These are phyloP conservation scores for Penaeus indicus DNA, from an alignment of 1,140 invertebrate species.

Conservation along the genomic window DNA sequence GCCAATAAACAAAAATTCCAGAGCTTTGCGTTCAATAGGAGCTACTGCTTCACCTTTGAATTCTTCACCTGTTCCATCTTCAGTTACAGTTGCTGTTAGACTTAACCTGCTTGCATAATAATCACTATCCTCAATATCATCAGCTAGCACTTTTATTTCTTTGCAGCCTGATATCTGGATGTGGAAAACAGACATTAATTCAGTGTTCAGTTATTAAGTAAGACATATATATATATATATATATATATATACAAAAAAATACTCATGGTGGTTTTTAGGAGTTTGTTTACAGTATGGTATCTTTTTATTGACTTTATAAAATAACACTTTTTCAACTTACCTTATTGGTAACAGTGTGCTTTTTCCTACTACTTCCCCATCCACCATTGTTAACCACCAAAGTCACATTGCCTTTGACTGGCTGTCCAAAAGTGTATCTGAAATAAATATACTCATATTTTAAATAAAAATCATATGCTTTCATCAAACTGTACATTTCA, in stretches of 20 bases:
- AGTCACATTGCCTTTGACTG: constrained; percentile 76
- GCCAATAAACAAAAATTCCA: constrained; percentile 21
- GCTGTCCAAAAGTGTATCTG: constrained; percentile 68
- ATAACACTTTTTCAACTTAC: background rate
- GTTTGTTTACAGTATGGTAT: background rate
- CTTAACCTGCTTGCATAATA: background rate
- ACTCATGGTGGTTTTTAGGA: too few species aligned
- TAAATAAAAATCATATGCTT: too few species aligned
- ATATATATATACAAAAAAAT: too few species aligned
- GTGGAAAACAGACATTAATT: background rate
- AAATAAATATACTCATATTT: constrained; percentile 33
- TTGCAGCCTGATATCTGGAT: constrained; percentile 37
- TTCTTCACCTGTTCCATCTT: constrained; percentile 43
- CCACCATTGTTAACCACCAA: constrained; percentile 35
- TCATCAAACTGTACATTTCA: too few species aligned
- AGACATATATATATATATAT: too few species aligned
- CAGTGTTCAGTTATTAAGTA: too few species aligned
- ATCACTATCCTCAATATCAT: background rate
- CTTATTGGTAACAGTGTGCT: background rate
- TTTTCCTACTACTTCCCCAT: constrained; percentile 2
- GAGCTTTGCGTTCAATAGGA: constrained; percentile 20
- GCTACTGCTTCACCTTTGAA: background rate
- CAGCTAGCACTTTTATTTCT: constrained; percentile 8
- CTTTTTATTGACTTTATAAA: background rate
- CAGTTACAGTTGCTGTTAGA: constrained; percentile 26